Base-by-base conservation (phyloP, 2,888 invertebrate genomes). In the Cerceris rybyensis region DNA sequence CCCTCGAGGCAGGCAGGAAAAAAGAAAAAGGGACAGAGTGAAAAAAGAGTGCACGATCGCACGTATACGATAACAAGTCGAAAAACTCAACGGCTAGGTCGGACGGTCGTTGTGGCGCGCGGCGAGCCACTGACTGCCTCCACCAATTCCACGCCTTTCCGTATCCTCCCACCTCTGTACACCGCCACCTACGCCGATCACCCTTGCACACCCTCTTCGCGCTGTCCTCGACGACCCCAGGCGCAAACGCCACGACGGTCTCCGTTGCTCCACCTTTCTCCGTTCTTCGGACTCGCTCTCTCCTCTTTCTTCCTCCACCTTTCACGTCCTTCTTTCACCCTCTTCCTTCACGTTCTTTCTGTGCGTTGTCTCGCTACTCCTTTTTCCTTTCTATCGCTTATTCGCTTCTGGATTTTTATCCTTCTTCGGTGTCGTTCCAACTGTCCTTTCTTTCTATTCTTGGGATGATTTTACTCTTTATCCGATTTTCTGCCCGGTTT, bases 41-140 rank as follows among this genome's bases (percentile, higher is more conserved):
- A 8, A 46, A 41, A 50, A 43, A 64, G 17, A 39, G 42, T 13
- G 39, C 28, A 68, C 41, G 52, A 66, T 50, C 68, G 46, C 59
- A 59, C 68, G 78, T 28, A 73, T 63, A 71, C 67, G 63, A 41
- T 77, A 82, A 77, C 80, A 82, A 83, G 81, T 86, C 75, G 80
- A 82, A 86, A 80, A 85, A 83, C 70, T 77, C 75, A 73, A 76
- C 79, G 81, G 60, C 59, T 70, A 75, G 75, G 81, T 80, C 81
- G 74, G 75, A 55, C 81, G 73, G 80, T 89, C 90, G 88, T 88
- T 89, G 90, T 90, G 91, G 89, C 91, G 91, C 91, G 89, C 90
- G 90, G 87, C 91, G 89, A 90, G 89, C 90, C 90, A 90, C 90
- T 91, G 91, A 91, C 91, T 91, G 89, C 86, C 87, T 89, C 86